These are phyloP conservation scores for Drymodes brunneopygia DNA, from an alignment of 2,113 vertebrate species.

Conservation along the genomic window DNA sequence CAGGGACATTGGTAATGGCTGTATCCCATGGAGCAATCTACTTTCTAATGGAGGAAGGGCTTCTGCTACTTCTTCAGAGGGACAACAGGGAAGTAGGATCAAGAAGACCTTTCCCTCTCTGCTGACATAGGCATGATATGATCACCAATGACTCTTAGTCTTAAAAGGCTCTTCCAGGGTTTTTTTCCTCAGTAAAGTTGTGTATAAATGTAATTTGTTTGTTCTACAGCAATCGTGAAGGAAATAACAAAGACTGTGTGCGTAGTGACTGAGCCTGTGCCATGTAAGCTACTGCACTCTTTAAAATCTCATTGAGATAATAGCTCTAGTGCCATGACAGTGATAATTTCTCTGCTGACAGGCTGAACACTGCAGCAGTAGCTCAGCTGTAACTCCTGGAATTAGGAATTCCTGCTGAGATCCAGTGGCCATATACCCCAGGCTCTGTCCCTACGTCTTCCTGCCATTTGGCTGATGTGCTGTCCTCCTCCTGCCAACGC, in stretches of 20 bases:
- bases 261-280: neutral
- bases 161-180: neutral
- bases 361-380: neutral
- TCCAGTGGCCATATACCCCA: neutral
- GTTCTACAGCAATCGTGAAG: neutral
- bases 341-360: slow-evolving; percentile 8
- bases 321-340: neutral
- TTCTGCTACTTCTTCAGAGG: neutral
- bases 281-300: neutral
- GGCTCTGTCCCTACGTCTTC: neutral
- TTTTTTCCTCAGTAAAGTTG: neutral
- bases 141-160: neutral
- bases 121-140: neutral
- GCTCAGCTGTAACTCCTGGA: neutral
- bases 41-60: neutral
- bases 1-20: neutral
- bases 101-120: neutral
- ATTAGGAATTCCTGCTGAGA: neutral
- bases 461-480: neutral
- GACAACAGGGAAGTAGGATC: neutral
- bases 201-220: neutral
- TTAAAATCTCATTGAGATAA: neutral
- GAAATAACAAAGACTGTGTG: neutral
- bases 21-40: neutral
- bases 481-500: neutral